Conservation (phyloP, 2,113 vertebrate genomes). For the Boleophthalmus pectinirostris region DNA sequence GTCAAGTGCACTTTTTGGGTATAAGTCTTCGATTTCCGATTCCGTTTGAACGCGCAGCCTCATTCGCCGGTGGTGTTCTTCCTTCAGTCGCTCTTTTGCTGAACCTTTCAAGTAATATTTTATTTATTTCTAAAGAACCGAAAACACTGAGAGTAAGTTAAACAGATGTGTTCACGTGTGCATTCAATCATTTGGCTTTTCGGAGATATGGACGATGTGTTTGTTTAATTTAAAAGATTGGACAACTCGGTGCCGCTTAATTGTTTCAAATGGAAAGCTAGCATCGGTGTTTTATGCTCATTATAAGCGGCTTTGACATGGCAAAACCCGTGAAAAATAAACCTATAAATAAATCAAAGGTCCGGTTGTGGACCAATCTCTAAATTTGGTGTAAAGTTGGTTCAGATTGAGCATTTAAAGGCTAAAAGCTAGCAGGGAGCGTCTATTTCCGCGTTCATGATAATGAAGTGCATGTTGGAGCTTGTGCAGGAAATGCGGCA, state of each 20-base stretch:
- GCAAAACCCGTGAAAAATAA: neutral
- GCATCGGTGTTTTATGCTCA: constrained; percentile 10
- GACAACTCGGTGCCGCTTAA: constrained; percentile 10
- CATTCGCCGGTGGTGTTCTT: constrained; percentile 10
- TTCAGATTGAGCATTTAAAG: neutral
- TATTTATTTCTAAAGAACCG: constrained; percentile 8
- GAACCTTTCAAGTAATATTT: constrained; percentile 31
- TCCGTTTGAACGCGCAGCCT: constrained; percentile 28
- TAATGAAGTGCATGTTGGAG: constrained; percentile 22
- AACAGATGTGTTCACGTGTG: neutral
- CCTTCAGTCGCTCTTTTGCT: neutral
- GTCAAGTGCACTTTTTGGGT: neutral
- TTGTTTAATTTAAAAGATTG: neutral
- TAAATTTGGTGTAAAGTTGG: neutral
- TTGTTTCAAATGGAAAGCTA: constrained; percentile 26
- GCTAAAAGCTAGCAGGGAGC: constrained; percentile 23
- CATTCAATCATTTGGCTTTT: neutral
- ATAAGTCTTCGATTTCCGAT: constrained; percentile 13
- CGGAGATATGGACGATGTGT: neutral
- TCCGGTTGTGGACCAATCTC: neutral
- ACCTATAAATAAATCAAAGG: neutral
- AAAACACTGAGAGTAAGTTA: constrained; percentile 6
- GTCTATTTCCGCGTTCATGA: constrained; percentile 65
- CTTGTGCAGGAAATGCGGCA: constrained; percentile 24
- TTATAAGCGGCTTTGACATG: neutral